phyloP scores from a whole-genome alignment of 2,113 vertebrate genomes.

The Panthera uncia region DNA sequence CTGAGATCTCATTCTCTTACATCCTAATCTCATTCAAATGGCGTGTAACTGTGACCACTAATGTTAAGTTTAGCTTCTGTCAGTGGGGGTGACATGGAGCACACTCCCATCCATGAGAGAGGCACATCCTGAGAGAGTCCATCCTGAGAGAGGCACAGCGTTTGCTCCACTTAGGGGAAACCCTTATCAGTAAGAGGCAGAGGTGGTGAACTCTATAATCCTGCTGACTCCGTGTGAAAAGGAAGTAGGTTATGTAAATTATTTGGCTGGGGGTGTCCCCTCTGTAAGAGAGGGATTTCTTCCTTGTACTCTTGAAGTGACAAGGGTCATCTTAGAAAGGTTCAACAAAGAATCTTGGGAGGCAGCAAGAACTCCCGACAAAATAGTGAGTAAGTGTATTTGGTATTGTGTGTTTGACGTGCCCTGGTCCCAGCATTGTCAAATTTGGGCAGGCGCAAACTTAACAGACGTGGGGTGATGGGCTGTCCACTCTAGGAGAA shows the following conservation, averaged over 20 bases:
- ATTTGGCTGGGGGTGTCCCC: background rate
- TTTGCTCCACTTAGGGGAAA: background rate
- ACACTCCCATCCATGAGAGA: no score
- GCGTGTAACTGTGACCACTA: background rate
- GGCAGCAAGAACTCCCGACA: background rate
- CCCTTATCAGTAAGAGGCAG: background rate
- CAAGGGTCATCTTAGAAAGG: background rate
- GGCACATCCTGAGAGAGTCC: no score
- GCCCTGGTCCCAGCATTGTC: background rate
- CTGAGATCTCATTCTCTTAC: background rate
- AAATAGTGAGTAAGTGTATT: background rate
- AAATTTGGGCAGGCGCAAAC: background rate
- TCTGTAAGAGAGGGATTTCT: background rate
- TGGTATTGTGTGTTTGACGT: background rate
- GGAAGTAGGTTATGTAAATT: background rate
- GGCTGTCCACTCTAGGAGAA: background rate
- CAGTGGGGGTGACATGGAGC: background rate
- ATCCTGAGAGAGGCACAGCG: background rate
- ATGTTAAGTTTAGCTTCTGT: background rate
- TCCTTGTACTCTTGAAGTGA: background rate
- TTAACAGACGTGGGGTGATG: background rate
- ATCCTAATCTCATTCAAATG: background rate
- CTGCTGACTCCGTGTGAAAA: background rate
- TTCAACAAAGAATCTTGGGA: conserved; percentile 10
- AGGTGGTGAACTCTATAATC: background rate